These are phyloP conservation scores for Melanotaenia nigrans DNA, from an alignment of 2,797 vertebrate genomes.

Conservation along the genomic window DNA sequence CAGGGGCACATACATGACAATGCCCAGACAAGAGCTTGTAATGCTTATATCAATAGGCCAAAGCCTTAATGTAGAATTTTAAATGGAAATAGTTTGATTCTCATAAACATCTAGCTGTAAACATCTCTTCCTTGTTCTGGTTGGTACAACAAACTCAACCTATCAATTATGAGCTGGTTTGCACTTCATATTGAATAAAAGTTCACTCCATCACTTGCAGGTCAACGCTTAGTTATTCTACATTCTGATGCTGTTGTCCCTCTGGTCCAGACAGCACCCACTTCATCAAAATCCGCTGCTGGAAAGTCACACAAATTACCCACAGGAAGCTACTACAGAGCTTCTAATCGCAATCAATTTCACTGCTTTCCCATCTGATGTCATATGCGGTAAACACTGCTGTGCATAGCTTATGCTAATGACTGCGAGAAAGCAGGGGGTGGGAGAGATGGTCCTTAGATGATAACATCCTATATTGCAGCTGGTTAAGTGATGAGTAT, in stretches of 20 bases:
- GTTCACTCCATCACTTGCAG: conserved; percentile 30
- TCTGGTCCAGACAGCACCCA: conserved; percentile 86
- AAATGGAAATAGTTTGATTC: no score
- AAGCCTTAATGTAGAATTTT: no score
- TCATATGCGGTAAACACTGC: conserved; percentile 81
- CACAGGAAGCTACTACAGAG: conserved; percentile 87
- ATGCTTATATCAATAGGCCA: no score
- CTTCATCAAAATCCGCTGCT: conserved; percentile 94
- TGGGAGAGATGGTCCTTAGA: conserved; percentile 53
- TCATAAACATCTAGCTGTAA: not conserved
- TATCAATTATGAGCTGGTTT: conserved; percentile 26
- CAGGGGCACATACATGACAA: no score
- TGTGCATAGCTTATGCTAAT: conserved; percentile 68
- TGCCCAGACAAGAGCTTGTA: no score
- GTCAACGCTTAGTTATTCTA: conserved; percentile 51
- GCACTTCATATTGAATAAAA: conserved; percentile 24
- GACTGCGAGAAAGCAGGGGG: conserved; percentile 17
- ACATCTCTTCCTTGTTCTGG: not conserved
- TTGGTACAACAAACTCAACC: conserved; percentile 1
- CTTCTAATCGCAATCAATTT: conserved; percentile 93
- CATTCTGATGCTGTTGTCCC: conserved; percentile 82
- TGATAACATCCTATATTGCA: conserved; percentile 58
- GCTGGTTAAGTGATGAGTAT: conserved; percentile 53
- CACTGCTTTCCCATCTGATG: conserved; percentile 85
- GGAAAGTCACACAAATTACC: conserved; percentile 87